These are phyloP conservation scores for Oncorhynchus mykiss DNA, from an alignment of 2,113 vertebrate species.

Conservation along the genomic window DNA sequence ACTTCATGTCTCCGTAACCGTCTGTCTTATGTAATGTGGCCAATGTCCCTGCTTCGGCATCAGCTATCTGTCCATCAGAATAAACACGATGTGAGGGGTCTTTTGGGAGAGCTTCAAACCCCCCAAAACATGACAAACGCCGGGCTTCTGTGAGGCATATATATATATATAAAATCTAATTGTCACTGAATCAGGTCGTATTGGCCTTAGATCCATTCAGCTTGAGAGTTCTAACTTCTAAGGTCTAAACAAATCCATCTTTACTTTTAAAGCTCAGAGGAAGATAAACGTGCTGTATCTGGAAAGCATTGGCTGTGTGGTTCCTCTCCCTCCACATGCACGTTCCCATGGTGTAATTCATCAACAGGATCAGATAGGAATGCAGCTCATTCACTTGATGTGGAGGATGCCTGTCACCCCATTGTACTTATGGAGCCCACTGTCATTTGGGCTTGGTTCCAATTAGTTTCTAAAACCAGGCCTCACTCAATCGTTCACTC, in stretches of 20 bases:
- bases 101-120: not conserved
- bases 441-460: constrained; percentile 5
- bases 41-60: not conserved
- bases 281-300: not conserved
- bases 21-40: constrained; percentile 13
- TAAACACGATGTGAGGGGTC: not conserved
- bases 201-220: not conserved
- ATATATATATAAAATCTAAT: too few species aligned
- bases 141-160: not conserved
- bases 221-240: not conserved
- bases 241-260: not conserved
- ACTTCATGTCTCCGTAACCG: constrained; percentile 42
- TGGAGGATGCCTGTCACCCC: constrained; percentile 2
- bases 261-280: not conserved
- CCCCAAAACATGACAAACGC: not conserved
- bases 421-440: not conserved
- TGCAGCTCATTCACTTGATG: constrained; percentile 11
- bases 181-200: not conserved
- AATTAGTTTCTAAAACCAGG: not conserved
- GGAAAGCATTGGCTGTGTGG: not conserved
- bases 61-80: not conserved
- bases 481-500: constrained; percentile 4
- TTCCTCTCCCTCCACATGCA: not conserved
- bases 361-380: constrained; percentile 9
- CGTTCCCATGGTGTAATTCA: not conserved